Conservation (phyloP, 92 coral and sea anemone genomes). For the Epizoanthus stellaris region DNA sequence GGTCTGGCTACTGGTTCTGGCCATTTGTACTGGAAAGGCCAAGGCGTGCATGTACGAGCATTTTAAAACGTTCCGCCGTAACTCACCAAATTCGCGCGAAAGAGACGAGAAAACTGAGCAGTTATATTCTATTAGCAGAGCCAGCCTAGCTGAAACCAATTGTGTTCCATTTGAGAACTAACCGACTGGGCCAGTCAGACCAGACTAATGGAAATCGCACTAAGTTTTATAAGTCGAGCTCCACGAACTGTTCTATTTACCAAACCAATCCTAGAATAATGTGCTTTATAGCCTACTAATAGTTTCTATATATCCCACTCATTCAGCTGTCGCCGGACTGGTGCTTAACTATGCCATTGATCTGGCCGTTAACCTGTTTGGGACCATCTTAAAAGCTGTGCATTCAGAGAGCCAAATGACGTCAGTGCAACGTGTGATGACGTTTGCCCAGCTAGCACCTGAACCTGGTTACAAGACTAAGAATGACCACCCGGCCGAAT, state of each 20-base stretch:
- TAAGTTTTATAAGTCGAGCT: not conserved
- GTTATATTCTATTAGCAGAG: no score
- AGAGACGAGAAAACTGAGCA: no score
- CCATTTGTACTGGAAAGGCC: no score
- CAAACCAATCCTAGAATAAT: not conserved
- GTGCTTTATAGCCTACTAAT: not conserved
- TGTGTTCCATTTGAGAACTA: no score
- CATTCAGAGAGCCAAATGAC: conserved; percentile 12
- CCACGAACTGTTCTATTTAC: not conserved
- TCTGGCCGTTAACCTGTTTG: not conserved
- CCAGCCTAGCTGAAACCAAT: no score
- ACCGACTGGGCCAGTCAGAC: no score
- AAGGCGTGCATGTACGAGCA: no score
- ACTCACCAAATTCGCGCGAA: no score
- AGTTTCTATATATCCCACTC: not conserved
- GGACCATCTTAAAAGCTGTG: not conserved
- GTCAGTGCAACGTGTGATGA: conserved; percentile 2
- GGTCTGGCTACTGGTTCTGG: no score
- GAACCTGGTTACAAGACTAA: not conserved
- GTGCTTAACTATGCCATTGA: conserved; percentile 8
- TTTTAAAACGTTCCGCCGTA: no score
- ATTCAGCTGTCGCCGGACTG: not conserved
- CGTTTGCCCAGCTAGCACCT: not conserved
- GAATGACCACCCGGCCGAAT: not conserved
- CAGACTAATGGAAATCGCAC: not conserved